Base-by-base conservation (phyloP, 2,113 vertebrate species). In the Pangasianodon gigas region DNA sequence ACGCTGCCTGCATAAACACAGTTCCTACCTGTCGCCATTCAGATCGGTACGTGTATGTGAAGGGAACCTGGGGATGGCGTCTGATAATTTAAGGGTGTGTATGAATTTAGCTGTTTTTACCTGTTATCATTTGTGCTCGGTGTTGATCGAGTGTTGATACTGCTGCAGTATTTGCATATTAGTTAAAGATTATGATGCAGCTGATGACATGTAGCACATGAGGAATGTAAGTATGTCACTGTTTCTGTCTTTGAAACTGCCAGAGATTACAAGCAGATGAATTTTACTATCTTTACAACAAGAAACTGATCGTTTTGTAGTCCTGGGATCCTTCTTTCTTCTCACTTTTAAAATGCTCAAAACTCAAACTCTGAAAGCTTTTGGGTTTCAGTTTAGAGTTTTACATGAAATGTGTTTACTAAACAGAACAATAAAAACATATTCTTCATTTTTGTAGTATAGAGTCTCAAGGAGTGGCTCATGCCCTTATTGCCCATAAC, bases 1-100 rank as follows among this genome's bases (percentile, higher is more conserved):
- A 93, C 91, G 19, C 37, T 41, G 3, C 5, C 29, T 41, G n/a
- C 19, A 52, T 4, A 51, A 65, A 37, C 46, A 86, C 16, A 51
- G 89, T 92, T 91, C 92, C 92, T 85, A 90, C 32, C 58, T 32
- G 52, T 11, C 54, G 54, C 0, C 54, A 60, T 6, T 3, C 21
- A 7, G 1, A 60, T 84, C 3, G 6, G 21, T 41, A 60, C 18
- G n/a, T 60, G 19, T 60, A 32, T 11, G 51, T 9, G 29, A 52
- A 18, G 79, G 0, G 29, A 32, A 56, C 16, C 5, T n/a, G 44
- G 8, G 44, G 21, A 48, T 32, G 2, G 2, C 4, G 48, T 51
- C 1, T 48, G 46, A 52, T 14, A 37, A 37, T 37, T 37, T 37
- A n/a, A 52, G 48, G 26, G 77, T 80, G 21, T 26, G 32, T 10